Conservation (phyloP, 2,888 invertebrate genomes). For the Campoletis raptor region DNA sequence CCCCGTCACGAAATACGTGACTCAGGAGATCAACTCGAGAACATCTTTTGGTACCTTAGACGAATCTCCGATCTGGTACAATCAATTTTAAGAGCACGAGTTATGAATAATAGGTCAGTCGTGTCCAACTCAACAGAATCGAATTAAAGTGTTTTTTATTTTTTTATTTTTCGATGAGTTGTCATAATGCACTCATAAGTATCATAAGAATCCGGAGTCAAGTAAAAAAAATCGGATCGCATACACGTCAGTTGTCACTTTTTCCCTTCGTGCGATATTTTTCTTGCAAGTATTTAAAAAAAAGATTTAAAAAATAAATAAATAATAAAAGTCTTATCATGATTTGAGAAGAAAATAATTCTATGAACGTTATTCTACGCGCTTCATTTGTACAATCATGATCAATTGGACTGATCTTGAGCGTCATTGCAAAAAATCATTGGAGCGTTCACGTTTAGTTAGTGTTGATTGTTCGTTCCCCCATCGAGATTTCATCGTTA, state of each 20-base stretch:
- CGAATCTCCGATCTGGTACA: slow-evolving; percentile 59
- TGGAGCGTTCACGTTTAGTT: slow-evolving; percentile 44
- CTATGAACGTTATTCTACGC: not conserved
- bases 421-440: slow-evolving; percentile 57
- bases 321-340: not conserved
- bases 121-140: slow-evolving; percentile 11
- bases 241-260: not conserved
- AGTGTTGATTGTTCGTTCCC: slow-evolving; percentile 58
- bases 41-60: slow-evolving; percentile 42
- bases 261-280: not conserved
- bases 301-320: not conserved
- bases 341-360: not conserved
- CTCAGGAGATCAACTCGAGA: slow-evolving; percentile 37
- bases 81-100: slow-evolving; percentile 59
- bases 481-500: slow-evolving; percentile 67
- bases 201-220: slow-evolving; percentile 15
- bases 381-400: not conserved
- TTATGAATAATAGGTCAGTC: not conserved
- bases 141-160: slow-evolving; percentile 1
- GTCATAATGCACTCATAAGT: slow-evolving; percentile 27
- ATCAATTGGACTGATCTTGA: slow-evolving; percentile 28
- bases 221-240: not conserved
- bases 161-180: slow-evolving; percentile 40
- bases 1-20: slow-evolving; percentile 54
- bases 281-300: not conserved